Conservation (phyloP, 2,888 invertebrate species). For the Ochropacha duplaris region DNA sequence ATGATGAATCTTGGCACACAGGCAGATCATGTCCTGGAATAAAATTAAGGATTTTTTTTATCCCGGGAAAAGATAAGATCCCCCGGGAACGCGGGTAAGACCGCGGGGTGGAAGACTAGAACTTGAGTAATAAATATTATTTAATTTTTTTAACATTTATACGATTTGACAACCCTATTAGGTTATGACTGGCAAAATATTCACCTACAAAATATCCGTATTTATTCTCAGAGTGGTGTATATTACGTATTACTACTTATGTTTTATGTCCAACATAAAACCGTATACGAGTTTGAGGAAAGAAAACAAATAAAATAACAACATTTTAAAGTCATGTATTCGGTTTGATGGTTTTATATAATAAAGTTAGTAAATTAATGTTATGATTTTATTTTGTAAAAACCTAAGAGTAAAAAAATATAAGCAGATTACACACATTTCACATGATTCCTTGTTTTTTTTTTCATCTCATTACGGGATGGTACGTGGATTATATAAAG, state of each 20-base stretch:
- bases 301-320: neutral
- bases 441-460: too few species aligned
- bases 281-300: neutral
- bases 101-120: too few species aligned
- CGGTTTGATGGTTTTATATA: neutral
- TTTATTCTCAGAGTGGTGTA: conserved; percentile 19
- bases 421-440: too few species aligned
- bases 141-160: neutral
- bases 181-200: neutral
- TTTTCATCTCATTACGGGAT: too few species aligned
- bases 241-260: conserved; percentile 29
- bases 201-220: conserved; percentile 28
- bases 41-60: too few species aligned
- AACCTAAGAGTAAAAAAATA: too few species aligned
- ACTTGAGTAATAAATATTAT: too few species aligned
- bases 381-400: neutral
- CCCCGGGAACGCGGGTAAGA: too few species aligned
- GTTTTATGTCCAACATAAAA: conserved; percentile 41
- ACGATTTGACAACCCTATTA: neutral
- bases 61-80: too few species aligned
- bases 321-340: neutral
- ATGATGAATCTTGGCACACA: too few species aligned
- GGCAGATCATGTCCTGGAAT: too few species aligned
- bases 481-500: too few species aligned
- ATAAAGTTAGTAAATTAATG: neutral